Evolutionary conservation across 2,888 invertebrate genomes (phyloP).

Genomic region (Cerastoderma edule): DNA sequence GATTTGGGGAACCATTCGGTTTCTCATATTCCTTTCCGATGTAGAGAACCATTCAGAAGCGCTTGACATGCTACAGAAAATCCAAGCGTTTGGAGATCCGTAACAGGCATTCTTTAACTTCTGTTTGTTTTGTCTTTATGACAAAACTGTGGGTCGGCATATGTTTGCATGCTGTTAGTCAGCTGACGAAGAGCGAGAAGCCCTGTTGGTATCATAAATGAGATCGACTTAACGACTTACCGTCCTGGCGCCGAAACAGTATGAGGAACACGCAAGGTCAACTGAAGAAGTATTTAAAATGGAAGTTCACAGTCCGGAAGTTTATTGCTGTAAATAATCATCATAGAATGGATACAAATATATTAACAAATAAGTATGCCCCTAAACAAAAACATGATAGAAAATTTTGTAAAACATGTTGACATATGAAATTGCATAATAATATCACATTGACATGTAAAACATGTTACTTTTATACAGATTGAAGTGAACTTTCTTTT

Average conservation of each 20-base stretch:
- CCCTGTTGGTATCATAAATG: neutral
- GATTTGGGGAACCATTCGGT: constrained; percentile 55
- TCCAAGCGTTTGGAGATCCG: constrained; percentile 58
- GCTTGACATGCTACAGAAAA: constrained; percentile 21
- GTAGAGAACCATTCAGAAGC: neutral
- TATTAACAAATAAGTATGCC: no score
- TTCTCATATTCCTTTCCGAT: constrained; percentile 20
- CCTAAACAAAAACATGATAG: no score
- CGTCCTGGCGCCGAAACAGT: neutral
- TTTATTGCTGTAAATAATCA: no score
- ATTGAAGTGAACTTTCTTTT: no score
- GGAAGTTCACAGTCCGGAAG: no score
- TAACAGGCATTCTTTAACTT: constrained; percentile 56
- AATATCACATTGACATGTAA: no score
- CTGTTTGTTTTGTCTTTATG: constrained; percentile 53
- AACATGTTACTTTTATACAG: no score
- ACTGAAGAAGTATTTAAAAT: no score
- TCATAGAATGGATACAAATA: no score
- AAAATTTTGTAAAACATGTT: no score
- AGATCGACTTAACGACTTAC: no score
- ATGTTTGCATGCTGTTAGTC: neutral
- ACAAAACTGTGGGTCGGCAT: constrained; percentile 32
- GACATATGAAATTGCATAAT: no score
- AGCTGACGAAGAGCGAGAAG: neutral
- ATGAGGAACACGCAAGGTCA: neutral